Conservation (phyloP, 2,113 vertebrate species). For the Megatriorchis doriae region DNA sequence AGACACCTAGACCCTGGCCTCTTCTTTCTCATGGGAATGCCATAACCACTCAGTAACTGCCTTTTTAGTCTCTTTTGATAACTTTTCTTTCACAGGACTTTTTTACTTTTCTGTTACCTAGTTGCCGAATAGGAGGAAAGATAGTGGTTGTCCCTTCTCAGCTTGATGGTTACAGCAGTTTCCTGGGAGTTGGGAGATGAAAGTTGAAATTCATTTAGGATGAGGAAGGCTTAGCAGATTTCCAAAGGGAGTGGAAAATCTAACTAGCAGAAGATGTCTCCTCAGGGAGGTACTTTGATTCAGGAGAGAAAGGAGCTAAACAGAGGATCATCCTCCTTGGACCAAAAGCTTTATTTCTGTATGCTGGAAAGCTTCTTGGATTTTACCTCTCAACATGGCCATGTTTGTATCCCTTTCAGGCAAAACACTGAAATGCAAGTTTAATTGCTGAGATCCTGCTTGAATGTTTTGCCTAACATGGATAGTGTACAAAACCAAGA, state of each 20-base stretch:
- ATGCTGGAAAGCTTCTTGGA: neutral
- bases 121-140: neutral
- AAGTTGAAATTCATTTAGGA: slow-evolving; percentile 13
- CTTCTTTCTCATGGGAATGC: neutral
- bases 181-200: neutral
- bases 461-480: neutral
- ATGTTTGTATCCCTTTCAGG: neutral
- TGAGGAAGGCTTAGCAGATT: neutral
- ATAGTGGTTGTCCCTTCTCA: neutral
- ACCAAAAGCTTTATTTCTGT: neutral
- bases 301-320: neutral
- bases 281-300: slow-evolving; percentile 27
- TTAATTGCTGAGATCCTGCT: neutral
- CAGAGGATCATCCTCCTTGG: neutral
- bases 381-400: neutral
- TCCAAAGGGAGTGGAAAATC: neutral
- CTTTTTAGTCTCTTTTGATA: neutral
- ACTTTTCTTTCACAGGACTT: neutral
- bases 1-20: neutral
- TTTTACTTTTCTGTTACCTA: neutral
- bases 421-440: neutral
- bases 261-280: neutral
- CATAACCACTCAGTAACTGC: neutral
- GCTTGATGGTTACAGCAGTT: neutral
- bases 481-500: neutral